Evolutionary conservation across 1,140 invertebrate genomes (phyloP).

Genomic region (Micrasema longulum): DNA sequence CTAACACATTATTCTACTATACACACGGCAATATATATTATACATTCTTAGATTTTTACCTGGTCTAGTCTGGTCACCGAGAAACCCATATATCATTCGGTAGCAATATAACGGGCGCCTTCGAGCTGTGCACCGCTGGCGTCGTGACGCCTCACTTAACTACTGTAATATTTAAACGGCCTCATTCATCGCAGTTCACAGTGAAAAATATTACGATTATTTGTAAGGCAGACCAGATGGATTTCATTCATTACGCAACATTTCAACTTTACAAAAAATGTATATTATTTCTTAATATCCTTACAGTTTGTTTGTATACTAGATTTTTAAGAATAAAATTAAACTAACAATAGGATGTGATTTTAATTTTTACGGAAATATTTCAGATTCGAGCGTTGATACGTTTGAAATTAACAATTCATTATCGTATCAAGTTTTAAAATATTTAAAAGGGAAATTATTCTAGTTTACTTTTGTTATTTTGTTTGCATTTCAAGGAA

Average conservation of each 20-base stretch:
- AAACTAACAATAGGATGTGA: background rate
- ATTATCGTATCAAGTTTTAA: background rate
- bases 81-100: constrained; percentile 38
- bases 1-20: background rate
- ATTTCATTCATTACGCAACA: background rate
- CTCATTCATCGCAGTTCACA: too few species aligned
- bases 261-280: background rate
- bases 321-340: background rate
- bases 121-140: background rate
- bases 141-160: constrained; percentile 49
- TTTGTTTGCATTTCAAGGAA: too few species aligned
- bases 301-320: background rate
- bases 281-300: background rate
- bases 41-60: background rate
- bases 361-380: background rate
- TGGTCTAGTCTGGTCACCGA: constrained; percentile 26
- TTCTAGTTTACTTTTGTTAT: too few species aligned
- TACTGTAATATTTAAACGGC: constrained; percentile 33
- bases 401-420: background rate
- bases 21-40: background rate
- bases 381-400: background rate
- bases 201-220: too few species aligned
- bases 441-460: constrained; percentile 11
- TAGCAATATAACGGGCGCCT: constrained; percentile 45
- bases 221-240: too few species aligned